Percentiles rank a stretch among this genome's conserved stretches.
These are phyloP conservation scores for Ophion slaviceki DNA, from an alignment of 2,888 invertebrate species.

Conservation along the genomic window DNA sequence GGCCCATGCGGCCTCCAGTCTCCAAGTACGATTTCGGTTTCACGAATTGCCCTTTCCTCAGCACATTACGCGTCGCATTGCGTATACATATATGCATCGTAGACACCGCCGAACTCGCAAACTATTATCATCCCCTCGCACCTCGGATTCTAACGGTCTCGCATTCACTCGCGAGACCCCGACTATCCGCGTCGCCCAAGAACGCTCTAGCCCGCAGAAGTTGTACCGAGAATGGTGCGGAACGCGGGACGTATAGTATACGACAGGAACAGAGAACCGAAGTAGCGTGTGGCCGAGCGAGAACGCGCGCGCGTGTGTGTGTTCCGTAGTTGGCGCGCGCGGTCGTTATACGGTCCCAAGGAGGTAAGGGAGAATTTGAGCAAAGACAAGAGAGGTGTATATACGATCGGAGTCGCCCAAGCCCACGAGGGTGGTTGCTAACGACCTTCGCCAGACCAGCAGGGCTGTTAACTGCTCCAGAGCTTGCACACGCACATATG, in stretches of 20 bases:
- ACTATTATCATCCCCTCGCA: conserved; percentile 60
- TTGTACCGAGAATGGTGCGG: conserved; percentile 43
- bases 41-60: conserved; percentile 72
- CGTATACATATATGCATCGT: neutral
- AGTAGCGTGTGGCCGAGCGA: conserved; percentile 41
- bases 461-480: conserved; percentile 79
- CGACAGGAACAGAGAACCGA: conserved; percentile 40
- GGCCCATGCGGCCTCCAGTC: conserved; percentile 71
- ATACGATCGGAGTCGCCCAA: conserved; percentile 55
- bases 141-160: conserved; percentile 53
- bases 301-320: conserved; percentile 36
- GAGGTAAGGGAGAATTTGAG: conserved; percentile 45
- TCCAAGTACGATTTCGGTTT: conserved; percentile 74
- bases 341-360: conserved; percentile 54
- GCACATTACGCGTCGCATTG: conserved; percentile 24
- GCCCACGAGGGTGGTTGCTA: conserved; percentile 75
- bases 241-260: conserved; percentile 18
- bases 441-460: conserved; percentile 80
- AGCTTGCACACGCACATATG: conserved; percentile 9
- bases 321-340: conserved; percentile 44
- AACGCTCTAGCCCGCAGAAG: conserved; percentile 34
- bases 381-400: conserved; percentile 44
- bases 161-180: conserved; percentile 21
- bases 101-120: conserved; percentile 47
- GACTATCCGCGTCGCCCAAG: conserved; percentile 48